These are phyloP conservation scores for Episyrphus balteatus DNA, from an alignment of 1,140 invertebrate genomes.

Conservation along the genomic window DNA sequence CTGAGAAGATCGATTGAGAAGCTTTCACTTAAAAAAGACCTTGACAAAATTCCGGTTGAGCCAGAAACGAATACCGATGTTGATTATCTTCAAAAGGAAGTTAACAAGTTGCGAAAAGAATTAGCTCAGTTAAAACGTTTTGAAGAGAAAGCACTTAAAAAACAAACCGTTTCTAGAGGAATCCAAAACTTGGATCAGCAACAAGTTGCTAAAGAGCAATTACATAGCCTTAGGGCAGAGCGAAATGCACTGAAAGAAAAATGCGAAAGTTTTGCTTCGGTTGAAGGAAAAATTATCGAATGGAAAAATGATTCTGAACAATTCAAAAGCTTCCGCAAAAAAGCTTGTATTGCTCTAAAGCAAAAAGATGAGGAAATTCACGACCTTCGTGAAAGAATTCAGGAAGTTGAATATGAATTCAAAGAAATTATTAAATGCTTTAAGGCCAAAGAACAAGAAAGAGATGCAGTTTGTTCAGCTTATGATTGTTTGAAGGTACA, in stretches of 20 bases:
- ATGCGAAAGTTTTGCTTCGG: not conserved
- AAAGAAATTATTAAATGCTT: no score
- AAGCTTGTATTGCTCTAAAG: no score
- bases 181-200: not conserved
- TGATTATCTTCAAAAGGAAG: constrained; percentile 19
- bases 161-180: not conserved
- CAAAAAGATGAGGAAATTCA: no score
- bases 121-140: constrained; percentile 15
- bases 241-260: constrained; percentile 21
- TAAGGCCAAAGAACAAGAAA: no score
- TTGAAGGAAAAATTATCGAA: no score
- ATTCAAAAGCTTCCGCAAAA: no score
- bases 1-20: constrained; percentile 25
- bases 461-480: no score
- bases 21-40: constrained; percentile 12
- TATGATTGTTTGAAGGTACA: no score
- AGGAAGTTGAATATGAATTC: no score
- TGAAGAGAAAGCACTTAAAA: constrained; percentile 2
- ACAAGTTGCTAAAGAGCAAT: constrained; percentile 14
- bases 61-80: constrained; percentile 22
- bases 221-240: constrained; percentile 16
- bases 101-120: constrained; percentile 22
- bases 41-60: constrained; percentile 18
- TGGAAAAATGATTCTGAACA: no score
- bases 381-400: no score